Percentiles rank a stretch among this genome's conserved stretches.
Conservation (phyloP, 2,888 invertebrate species). For the Platypus cylindrus region DNA sequence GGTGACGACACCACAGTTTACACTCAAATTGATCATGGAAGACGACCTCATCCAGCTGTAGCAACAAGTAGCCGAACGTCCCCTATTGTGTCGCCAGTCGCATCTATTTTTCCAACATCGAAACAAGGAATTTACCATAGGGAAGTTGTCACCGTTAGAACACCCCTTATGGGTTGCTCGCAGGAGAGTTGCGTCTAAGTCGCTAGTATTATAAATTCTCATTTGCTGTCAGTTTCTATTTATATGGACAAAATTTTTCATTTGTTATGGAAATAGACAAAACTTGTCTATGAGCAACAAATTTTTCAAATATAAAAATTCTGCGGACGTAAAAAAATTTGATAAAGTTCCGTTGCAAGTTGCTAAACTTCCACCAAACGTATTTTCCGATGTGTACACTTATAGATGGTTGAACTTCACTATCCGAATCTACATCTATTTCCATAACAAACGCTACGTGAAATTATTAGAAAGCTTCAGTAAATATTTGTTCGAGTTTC, state of each 20-base stretch:
- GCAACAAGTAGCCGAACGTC: conserved; percentile 31
- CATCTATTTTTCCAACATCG: conserved; percentile 30
- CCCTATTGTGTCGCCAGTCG: conserved; percentile 36
- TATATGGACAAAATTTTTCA: too few relatives aligned
- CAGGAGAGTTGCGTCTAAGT: conserved; percentile 59
- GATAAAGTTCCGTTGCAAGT: too few relatives aligned
- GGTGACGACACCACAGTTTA: conserved; percentile 56
- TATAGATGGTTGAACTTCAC: too few relatives aligned
- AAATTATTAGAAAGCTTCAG: conserved; percentile 8
- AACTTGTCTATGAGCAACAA: too few relatives aligned
- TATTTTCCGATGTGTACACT: too few relatives aligned
- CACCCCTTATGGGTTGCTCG: conserved; percentile 54
- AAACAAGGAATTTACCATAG: conserved; percentile 39
- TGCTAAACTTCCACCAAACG: too few relatives aligned
- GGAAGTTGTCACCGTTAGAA: conserved; percentile 58
- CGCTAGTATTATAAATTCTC: too few relatives aligned
- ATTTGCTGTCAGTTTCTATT: too few relatives aligned
- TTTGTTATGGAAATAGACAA: too few relatives aligned
- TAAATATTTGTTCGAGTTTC: conserved; percentile 7
- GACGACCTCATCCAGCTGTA: conserved; percentile 35
- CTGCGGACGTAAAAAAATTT: too few relatives aligned
- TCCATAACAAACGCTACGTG: conserved; percentile 8
- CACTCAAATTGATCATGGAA: conserved; percentile 60
- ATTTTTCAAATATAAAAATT: too few relatives aligned
- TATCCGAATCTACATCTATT: too few relatives aligned